phyloP scores from a whole-genome alignment of 2,797 vertebrate genomes.

The Okamejei kenojei region DNA sequence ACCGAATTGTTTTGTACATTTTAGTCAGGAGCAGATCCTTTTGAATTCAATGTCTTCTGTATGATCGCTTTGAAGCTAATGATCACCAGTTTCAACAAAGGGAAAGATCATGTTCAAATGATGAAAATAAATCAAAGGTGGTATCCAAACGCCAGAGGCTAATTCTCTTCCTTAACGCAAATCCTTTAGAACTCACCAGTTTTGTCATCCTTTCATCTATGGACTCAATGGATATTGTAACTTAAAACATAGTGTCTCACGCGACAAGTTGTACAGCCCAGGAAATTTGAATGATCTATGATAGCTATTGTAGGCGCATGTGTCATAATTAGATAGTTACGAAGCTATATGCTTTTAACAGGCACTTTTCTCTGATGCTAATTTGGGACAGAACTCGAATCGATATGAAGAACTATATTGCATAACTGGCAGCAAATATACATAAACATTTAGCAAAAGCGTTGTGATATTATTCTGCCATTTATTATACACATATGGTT shows the following conservation, averaged over 20 bases:
- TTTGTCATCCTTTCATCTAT: background rate
- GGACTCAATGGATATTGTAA: background rate
- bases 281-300: too few species aligned
- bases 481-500: background rate
- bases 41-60: background rate
- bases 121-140: conserved; percentile 9
- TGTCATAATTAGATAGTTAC: too few species aligned
- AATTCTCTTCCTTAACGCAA: background rate
- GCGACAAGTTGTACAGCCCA: too few species aligned
- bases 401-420: background rate
- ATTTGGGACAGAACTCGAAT: background rate
- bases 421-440: background rate
- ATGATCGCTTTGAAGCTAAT: background rate
- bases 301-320: too few species aligned
- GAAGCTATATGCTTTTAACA: too few species aligned
- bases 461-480: background rate
- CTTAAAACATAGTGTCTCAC: too few species aligned
- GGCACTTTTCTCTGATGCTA: too few species aligned
- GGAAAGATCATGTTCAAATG: background rate
- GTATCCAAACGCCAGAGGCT: background rate
- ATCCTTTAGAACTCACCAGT: background rate
- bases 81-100: background rate
- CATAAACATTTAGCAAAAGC: background rate
- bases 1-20: background rate
- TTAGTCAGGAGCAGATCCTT: background rate